Base-by-base conservation (phyloP, 2,113 vertebrate genomes). In the Hylia prasina region DNA sequence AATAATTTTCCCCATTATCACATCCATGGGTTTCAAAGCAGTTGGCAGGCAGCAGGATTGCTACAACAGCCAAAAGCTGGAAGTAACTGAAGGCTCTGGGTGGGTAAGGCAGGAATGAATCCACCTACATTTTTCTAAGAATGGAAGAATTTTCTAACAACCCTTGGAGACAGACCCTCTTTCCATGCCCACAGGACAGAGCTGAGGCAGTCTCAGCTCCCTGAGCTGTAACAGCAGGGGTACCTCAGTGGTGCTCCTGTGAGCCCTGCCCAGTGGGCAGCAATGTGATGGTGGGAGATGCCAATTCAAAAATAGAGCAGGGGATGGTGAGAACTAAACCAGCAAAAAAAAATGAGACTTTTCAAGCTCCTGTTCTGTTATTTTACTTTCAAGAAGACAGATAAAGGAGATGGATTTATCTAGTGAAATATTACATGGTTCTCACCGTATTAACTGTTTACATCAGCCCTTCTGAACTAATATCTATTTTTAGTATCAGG, bases 381-480 rank as follows among this genome's bases (percentile, higher is more conserved):
- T 78, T 87, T 84, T 50, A 84, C 64, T 50, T 82, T 53, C 42
- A 54, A 77, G 66, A 76, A 42, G 51, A 66, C 1, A 48, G 30
- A 54, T 37, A 64, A 63, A 71, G 37, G 64, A 87, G 23, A 44
- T 48, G 30, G 40, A 60, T 89, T 75, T 82, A 60, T 33, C 31
- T n/a, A 71, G 53, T 70, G 65, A 87, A 82, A 60, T 25, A 57
- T 24, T 37, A 30, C 11, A 15, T 17, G 33, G 39, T 47, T 84
- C 87, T 71, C n/a, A 69, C 40, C 45, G 18, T 54, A 47, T 23
- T 6, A 79, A 31, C 50, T 58, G 37, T 81, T 76, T 51, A 68
- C 78, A 76, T 72, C 75, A 91, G 57, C 75, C 25, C 45, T 85
- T 76, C 88, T 95, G 66, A 93, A 77, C 25, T 37, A 79, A 20